Percentiles rank a stretch among this genome's conserved stretches.
These are phyloP conservation scores for Sebastes taczanowskii DNA, from an alignment of 2,797 vertebrate species.

Conservation along the genomic window DNA sequence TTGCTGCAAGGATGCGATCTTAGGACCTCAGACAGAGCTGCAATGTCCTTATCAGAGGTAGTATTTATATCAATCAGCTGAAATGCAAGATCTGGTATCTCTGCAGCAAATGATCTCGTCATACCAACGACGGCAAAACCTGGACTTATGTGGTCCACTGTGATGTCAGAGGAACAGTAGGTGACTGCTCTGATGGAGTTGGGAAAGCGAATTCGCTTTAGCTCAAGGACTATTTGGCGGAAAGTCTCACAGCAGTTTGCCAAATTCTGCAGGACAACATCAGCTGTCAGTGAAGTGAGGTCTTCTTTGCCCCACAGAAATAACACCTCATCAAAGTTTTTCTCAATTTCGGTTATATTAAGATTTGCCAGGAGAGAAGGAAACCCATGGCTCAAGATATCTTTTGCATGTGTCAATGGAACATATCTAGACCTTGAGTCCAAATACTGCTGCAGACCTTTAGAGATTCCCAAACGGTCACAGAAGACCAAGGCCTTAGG, in stretches of 20 bases:
- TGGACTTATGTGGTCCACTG: conserved; percentile 82
- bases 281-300: conserved; percentile 64
- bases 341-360: conserved; percentile 62
- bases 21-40: conserved; percentile 78
- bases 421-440: conserved; percentile 65
- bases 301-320: conserved; percentile 87
- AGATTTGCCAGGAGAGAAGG: conserved; percentile 61
- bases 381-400: conserved; percentile 62
- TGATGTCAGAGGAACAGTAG: conserved; percentile 79
- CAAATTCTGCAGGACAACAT: conserved; percentile 72
- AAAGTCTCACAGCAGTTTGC: conserved; percentile 85
- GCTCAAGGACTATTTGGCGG: conserved; percentile 80
- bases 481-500: conserved; percentile 83
- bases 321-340: conserved; percentile 82
- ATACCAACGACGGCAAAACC: conserved; percentile 87
- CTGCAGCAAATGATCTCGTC: conserved; percentile 83
- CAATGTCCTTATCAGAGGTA: conserved; percentile 74
- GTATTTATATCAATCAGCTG: conserved; percentile 79
- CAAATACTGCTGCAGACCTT: conserved; percentile 77
- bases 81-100: conserved; percentile 78
- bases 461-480: conserved; percentile 80
- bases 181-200: conserved; percentile 84
- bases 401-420: conserved; percentile 43
- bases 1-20: conserved; percentile 70
- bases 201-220: conserved; percentile 71